Base-by-base conservation (phyloP, 2,888 invertebrate species). In the Agelastica alni region DNA sequence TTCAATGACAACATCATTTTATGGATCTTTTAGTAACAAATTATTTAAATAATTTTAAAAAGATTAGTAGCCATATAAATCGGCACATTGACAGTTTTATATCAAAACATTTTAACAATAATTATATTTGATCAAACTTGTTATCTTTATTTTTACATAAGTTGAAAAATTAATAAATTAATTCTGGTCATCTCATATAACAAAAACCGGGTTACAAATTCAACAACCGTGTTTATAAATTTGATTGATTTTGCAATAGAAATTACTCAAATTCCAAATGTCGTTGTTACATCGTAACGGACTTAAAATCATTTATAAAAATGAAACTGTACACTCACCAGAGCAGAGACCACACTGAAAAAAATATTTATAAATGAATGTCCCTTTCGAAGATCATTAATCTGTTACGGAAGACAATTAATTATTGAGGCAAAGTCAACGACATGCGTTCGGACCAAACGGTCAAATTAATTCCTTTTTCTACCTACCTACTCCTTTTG, bases 361-460 rank as follows among this genome's bases (percentile, higher is more conserved):
- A 58, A 55, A 53, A 54, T 17, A 49, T 39, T 34, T 34, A 58
- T 53, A 58, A 58, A 58, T 58, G 58, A 43, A 58, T 36, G 51
- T 49, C 45, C 44, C 42, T 41, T 39, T 43, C 48, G 4, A 36
- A 51, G 45, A 53, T 51, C 58, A 58, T 58, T 58, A 58, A 58
- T 58, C 58, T 55, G 30, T n/a, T 12, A 12, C 16, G 12, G 44
- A 51, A 44, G 36, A 36, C 51, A 20, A 51, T 51, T 51, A 51
- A 51, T 51, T 44, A 42, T 31, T 28, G 39, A 42, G 16, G 39
- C n/a, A 36, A 51, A 10, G 17, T 39, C 37, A 39, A 17, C 20
- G 37, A 39, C 12, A 36, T 51, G 37, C 42, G 43, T 43, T 42
- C 42, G 46, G 51, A 55, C 41, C 41, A 41, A 49, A 55, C 18